Conservation (phyloP, 1,140 invertebrate genomes). For the Panagrolaimus sp. region DNA sequence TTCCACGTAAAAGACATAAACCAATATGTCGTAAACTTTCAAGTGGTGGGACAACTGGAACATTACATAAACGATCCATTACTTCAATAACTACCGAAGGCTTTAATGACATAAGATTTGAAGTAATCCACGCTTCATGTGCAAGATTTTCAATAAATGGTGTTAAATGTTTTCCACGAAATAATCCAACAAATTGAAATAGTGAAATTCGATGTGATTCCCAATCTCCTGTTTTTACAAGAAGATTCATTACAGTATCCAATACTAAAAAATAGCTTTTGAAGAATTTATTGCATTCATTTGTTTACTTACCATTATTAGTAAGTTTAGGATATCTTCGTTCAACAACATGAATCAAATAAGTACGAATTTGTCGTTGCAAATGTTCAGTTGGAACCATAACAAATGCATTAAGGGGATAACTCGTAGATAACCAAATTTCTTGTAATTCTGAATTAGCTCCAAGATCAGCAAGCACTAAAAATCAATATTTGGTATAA, state of each 20-base stretch:
- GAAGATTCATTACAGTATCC: conserved; percentile 31
- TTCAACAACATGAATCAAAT: conserved; percentile 34
- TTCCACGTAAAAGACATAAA: conserved; percentile 23
- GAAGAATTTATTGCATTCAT: conserved; percentile 9
- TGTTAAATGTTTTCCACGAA: conserved; percentile 34
- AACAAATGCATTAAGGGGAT: conserved; percentile 18
- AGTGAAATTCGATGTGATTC: conserved; percentile 21
- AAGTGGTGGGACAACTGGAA: conserved; percentile 43
- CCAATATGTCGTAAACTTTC: conserved; percentile 43
- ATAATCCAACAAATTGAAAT: conserved; percentile 40
- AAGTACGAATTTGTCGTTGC: conserved; percentile 17
- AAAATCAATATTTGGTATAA: conserved; percentile 12
- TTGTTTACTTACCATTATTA: conserved; percentile 19
- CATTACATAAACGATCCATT: conserved; percentile 42
- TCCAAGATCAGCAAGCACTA: conserved; percentile 39
- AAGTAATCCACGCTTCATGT: conserved; percentile 44
- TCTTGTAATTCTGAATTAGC: conserved; percentile 33
- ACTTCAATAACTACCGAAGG: conserved; percentile 24
- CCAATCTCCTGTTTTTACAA: background rate
- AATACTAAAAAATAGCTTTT: conserved; percentile 34
- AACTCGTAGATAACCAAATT: conserved; percentile 35
- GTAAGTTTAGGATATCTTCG: conserved; percentile 28
- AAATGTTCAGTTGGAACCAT: conserved; percentile 37
- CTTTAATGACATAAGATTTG: conserved; percentile 28
- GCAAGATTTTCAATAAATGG: conserved; percentile 42